Percentiles rank a stretch among this genome's conserved stretches.
Conservation (phyloP, 2,888 invertebrate genomes). For the Monoplex corrugatus region DNA sequence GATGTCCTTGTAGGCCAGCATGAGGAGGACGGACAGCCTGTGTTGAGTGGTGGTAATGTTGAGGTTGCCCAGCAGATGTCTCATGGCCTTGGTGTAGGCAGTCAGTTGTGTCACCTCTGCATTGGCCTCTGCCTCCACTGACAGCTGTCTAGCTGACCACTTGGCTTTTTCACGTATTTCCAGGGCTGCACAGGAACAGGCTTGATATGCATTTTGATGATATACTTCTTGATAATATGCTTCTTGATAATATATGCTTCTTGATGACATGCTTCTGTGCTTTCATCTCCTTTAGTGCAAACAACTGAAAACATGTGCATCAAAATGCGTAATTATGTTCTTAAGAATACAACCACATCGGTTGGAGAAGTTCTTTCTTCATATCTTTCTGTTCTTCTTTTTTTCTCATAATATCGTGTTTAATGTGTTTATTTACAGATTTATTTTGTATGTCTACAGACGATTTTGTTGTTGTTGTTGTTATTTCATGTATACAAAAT, state of each 20-base stretch:
- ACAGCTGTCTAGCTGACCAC: background rate
- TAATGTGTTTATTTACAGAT: too few species aligned
- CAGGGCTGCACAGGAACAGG: background rate
- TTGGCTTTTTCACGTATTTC: background rate
- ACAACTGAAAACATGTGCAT: background rate
- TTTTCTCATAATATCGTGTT: too few species aligned
- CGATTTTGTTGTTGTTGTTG: too few species aligned
- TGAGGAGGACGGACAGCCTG: conserved; percentile 1
- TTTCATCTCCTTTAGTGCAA: too few species aligned
- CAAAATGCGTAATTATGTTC: background rate
- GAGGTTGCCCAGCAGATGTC: background rate
- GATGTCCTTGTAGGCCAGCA: background rate
- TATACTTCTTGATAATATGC: background rate
- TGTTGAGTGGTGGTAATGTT: conserved; percentile 30
- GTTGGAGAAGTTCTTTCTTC: too few species aligned
- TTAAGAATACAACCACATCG: background rate
- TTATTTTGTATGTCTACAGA: too few species aligned
- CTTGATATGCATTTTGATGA: background rate
- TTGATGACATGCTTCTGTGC: too few species aligned
- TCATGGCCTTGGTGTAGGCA: conserved; percentile 25
- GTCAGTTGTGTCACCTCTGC: background rate
- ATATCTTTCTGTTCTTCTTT: too few species aligned
- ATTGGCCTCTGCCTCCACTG: background rate
- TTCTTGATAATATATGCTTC: too few species aligned
- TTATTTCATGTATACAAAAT: too few species aligned